A percentile compares a stretch with the other conserved stretches of the same genome.
Evolutionary conservation across 2,797 vertebrate species (phyloP).

Genomic region (Epinephelus coioides): DNA sequence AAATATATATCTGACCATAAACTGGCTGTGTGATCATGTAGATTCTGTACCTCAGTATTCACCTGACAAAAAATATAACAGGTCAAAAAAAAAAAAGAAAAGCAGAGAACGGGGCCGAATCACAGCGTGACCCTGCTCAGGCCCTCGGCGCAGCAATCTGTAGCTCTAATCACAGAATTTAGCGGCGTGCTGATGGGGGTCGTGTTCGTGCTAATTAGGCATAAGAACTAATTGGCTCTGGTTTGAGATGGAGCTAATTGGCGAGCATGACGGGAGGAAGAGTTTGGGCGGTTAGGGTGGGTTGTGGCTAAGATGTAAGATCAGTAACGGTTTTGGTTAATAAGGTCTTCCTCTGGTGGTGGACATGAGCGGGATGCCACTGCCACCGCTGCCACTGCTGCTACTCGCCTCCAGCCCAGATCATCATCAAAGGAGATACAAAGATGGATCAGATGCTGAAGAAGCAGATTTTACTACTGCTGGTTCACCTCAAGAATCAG

Average conservation of each 20-base stretch:
- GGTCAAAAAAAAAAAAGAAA: background rate
- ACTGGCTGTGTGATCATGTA: background rate
- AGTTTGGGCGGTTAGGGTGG: constrained; percentile 25
- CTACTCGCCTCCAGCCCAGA: constrained; percentile 4
- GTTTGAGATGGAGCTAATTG: constrained; percentile 67
- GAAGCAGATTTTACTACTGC: constrained; percentile 8
- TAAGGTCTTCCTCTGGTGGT: constrained; percentile 37
- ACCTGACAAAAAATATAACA: background rate
- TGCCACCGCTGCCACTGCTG: background rate
- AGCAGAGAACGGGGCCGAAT: background rate
- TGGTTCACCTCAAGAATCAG: background rate
- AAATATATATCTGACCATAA: background rate
- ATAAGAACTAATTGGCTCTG: constrained; percentile 66
- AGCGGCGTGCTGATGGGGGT: constrained; percentile 38
- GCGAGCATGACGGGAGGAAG: constrained; percentile 38
- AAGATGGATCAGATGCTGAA: constrained; percentile 27
- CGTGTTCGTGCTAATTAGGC: constrained; percentile 70
- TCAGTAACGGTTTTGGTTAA: constrained; percentile 48
- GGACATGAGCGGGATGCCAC: background rate
- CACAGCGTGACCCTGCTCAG: constrained; percentile 2
- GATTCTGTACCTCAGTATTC: no score
- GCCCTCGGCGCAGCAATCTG: constrained; percentile 25
- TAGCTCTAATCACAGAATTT: constrained; percentile 60
- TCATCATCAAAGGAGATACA: constrained; percentile 31
- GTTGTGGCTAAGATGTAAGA: constrained; percentile 49